Conservation (phyloP, 2,113 vertebrate species). For the Oryzias melastigma region DNA sequence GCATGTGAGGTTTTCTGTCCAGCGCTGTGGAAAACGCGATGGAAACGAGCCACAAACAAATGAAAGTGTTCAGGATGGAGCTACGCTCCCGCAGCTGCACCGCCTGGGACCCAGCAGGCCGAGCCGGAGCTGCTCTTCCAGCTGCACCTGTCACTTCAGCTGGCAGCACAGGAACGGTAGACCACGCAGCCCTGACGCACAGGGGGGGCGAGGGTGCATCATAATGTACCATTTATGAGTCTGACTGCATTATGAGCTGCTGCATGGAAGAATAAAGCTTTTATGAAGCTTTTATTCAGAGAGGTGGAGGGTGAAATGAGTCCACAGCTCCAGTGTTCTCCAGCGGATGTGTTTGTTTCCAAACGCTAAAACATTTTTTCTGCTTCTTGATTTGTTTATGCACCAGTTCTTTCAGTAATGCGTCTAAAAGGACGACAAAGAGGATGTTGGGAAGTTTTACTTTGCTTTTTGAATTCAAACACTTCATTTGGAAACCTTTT, state of each 20-base stretch:
- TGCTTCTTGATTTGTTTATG: not conserved
- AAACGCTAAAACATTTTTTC: not conserved
- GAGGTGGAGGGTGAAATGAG: not conserved
- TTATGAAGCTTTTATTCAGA: slow-evolving; percentile 37
- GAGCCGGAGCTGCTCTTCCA: not conserved
- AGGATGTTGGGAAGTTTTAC: too few species aligned
- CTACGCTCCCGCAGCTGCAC: slow-evolving; percentile 1
- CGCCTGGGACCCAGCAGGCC: not conserved
- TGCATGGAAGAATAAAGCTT: slow-evolving; percentile 38
- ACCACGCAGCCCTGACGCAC: not conserved
- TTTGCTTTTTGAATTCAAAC: too few species aligned
- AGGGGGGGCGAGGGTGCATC: not conserved
- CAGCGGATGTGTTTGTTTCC: not conserved
- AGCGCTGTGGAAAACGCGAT: too few species aligned
- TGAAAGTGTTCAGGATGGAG: not conserved
- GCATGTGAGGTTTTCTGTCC: too few species aligned
- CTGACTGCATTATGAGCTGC: not conserved
- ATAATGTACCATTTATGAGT: not conserved
- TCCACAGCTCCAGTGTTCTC: not conserved
- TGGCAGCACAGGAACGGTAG: not conserved
- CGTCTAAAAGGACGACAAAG: too few species aligned
- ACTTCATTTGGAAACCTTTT: too few species aligned
- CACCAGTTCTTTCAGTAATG: too few species aligned
- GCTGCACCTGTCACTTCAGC: slow-evolving; percentile 13
- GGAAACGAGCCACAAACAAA: too few species aligned